These are phyloP conservation scores for Noctua janthe DNA, from an alignment of 2,888 invertebrate species.

Conservation along the genomic window DNA sequence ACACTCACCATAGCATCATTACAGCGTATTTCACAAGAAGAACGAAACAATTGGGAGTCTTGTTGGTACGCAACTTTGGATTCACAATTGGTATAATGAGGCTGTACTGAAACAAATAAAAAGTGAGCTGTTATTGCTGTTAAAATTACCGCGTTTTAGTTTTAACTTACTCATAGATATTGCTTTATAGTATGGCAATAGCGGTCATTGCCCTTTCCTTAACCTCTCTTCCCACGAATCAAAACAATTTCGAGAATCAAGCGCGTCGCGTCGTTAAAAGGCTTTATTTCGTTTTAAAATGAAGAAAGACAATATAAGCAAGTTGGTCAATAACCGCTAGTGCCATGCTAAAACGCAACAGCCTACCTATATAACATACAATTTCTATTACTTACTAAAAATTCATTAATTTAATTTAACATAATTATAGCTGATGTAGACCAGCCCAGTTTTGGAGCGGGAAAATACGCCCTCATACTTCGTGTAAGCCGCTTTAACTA, in stretches of 20 bases:
- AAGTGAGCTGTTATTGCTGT: not conserved
- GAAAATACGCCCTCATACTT: too few relatives aligned
- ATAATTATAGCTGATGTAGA: not conserved
- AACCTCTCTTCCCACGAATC: not conserved
- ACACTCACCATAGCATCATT: constrained; percentile 80
- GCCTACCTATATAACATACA: not conserved
- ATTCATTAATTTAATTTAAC: not conserved
- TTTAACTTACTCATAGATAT: not conserved
- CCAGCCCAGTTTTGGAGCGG: too few relatives aligned
- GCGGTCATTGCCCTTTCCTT: not conserved
- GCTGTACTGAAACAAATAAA: constrained; percentile 75
- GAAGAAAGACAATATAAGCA: not conserved
- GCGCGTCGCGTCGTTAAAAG: not conserved
- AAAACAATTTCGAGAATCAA: not conserved
- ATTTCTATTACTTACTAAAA: not conserved
- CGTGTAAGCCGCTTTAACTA: too few relatives aligned
- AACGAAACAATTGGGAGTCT: constrained; percentile 78
- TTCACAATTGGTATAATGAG: constrained; percentile 81
- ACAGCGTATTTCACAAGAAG: constrained; percentile 86
- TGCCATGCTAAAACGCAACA: not conserved
- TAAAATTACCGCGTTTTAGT: not conserved
- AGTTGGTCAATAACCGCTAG: not conserved
- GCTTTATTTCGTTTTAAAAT: not conserved
- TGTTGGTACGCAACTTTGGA: constrained; percentile 76
- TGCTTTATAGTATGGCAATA: not conserved